phyloP scores from a whole-genome alignment of 2,797 vertebrate genomes.

The Psittacula echo region DNA sequence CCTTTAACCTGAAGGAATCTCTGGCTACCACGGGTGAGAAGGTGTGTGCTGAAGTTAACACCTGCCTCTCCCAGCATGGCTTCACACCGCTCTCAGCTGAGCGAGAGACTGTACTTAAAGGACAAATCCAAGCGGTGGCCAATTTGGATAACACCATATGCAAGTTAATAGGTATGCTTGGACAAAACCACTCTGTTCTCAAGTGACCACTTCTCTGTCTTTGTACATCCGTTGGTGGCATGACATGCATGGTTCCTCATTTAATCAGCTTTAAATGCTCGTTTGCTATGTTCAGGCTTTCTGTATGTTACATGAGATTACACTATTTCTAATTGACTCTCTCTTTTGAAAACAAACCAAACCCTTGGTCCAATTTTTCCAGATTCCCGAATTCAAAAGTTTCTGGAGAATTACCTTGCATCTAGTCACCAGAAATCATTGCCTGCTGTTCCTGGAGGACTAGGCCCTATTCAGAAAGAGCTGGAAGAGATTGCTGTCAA shows the following conservation, averaged over 20 bases:
- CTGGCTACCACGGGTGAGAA: constrained; percentile 87
- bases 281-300: not conserved
- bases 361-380: not conserved
- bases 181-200: not conserved
- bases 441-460: constrained; percentile 86
- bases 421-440: constrained; percentile 81
- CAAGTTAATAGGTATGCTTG: constrained; percentile 88
- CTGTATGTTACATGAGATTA: not conserved
- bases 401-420: constrained; percentile 87
- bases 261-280: not conserved
- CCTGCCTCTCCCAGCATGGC: constrained; percentile 86
- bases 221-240: not conserved
- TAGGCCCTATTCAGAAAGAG: constrained; percentile 89
- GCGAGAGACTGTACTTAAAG: constrained; percentile 83
- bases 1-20: constrained; percentile 83
- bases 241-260: not conserved
- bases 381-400: constrained; percentile 90
- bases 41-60: constrained; percentile 87
- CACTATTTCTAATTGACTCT: not conserved
- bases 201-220: not conserved
- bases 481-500: constrained; percentile 88
- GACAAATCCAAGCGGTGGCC: constrained; percentile 86
- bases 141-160: constrained; percentile 86
- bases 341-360: not conserved
- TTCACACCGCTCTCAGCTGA: constrained; percentile 81